These are phyloP conservation scores for Acanthoscelides obtectus DNA, from an alignment of 2,888 invertebrate species.

Conservation along the genomic window DNA sequence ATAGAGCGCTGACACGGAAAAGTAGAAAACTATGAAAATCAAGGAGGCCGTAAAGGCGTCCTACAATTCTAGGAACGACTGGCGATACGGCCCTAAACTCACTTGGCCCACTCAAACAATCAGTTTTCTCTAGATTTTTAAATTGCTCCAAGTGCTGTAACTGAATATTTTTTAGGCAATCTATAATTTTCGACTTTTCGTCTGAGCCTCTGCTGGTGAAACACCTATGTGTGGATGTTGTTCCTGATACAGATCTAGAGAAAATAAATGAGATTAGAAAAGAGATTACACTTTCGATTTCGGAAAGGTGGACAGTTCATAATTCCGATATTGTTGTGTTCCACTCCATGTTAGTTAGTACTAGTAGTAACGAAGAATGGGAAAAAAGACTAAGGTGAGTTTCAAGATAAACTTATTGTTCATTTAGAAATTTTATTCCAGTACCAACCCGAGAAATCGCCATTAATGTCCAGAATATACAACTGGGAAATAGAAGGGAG, in stretches of 20 bases:
- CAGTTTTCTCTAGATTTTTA: background rate
- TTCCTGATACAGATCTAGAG: slow-evolving; percentile 62
- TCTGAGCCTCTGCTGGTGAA: slow-evolving; percentile 59
- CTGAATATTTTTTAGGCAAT: slow-evolving; percentile 55
- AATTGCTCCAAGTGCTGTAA: background rate
- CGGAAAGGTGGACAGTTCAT: slow-evolving; percentile 55
- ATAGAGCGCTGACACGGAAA: no score
- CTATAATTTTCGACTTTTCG: slow-evolving; percentile 72
- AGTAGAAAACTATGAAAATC: no score
- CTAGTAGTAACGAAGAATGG: slow-evolving; percentile 44
- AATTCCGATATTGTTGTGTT: slow-evolving; percentile 46
- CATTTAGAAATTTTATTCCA: no score
- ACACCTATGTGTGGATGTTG: slow-evolving; percentile 71
- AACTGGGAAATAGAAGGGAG: no score
- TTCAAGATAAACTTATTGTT: no score
- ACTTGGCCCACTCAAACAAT: no score
- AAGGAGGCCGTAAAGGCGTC: no score
- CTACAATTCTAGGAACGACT: no score
- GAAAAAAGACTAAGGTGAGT: slow-evolving; percentile 48
- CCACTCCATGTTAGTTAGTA: slow-evolving; percentile 30
- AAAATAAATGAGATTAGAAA: slow-evolving; percentile 61
- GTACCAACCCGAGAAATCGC: no score
- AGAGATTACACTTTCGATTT: slow-evolving; percentile 55
- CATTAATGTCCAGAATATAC: no score
- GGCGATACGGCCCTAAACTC: no score